Percentiles rank a stretch among this genome's conserved stretches.
These are phyloP conservation scores for Ormyrus pomaceus DNA, from an alignment of 2,888 invertebrate genomes.

Conservation along the genomic window DNA sequence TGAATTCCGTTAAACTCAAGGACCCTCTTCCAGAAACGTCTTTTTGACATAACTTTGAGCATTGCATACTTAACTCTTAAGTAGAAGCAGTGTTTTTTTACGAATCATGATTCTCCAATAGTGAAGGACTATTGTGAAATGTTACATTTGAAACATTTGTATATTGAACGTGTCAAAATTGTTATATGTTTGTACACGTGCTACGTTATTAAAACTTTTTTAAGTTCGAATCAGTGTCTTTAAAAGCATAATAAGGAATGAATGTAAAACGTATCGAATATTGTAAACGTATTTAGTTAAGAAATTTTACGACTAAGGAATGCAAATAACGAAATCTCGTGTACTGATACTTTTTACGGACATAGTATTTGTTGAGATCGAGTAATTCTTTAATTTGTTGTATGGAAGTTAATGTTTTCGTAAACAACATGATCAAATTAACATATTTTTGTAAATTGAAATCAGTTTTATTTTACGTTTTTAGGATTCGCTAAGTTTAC, in stretches of 20 bases:
- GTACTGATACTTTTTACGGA: slow-evolving; percentile 29
- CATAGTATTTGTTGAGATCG: slow-evolving; percentile 27
- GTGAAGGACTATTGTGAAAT: slow-evolving; percentile 49
- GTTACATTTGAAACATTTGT: slow-evolving; percentile 49
- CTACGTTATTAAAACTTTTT: slow-evolving; percentile 36
- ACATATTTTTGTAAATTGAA: slow-evolving; percentile 31
- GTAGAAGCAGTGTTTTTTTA: slow-evolving; percentile 26
- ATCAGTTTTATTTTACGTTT: slow-evolving; percentile 35
- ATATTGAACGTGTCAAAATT: slow-evolving; percentile 54
- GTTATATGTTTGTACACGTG: slow-evolving; percentile 43
- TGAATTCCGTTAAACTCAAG: slow-evolving; percentile 65
- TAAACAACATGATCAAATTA: slow-evolving; percentile 15
- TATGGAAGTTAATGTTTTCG: slow-evolving; percentile 46
- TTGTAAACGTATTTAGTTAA: slow-evolving; percentile 14
- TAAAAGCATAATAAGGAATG: slow-evolving; percentile 14
- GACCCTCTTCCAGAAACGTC: slow-evolving; percentile 68
- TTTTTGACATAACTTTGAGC: slow-evolving; percentile 57
- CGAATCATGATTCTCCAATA: slow-evolving; percentile 21
- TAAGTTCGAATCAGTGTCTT: slow-evolving; percentile 17
- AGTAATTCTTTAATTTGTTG: slow-evolving; percentile 13
- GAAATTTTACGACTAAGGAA: slow-evolving; percentile 22
- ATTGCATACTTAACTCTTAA: slow-evolving; percentile 49
- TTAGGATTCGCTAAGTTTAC: neutral
- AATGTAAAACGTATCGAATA: slow-evolving; percentile 30
- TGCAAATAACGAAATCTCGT: slow-evolving; percentile 2